Percentiles rank a stretch among this genome's conserved stretches.
Conservation (phyloP, 2,888 invertebrate genomes). For the Erpobdella octoculata region DNA sequence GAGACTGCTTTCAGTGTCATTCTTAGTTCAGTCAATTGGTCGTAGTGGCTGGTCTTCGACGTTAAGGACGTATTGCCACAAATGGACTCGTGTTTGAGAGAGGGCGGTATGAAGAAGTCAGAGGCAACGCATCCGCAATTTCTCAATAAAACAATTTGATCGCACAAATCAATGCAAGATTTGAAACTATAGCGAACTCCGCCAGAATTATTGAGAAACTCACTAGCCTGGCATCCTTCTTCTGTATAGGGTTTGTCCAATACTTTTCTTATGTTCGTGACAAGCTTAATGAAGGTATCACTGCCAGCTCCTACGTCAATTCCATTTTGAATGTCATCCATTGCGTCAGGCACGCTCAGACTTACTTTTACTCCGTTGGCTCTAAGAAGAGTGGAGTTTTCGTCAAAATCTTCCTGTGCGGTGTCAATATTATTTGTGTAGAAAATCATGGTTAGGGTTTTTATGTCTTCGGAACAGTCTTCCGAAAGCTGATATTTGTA, state of each 20-base stretch:
- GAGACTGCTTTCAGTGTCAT: not conserved
- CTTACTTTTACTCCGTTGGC: constrained; percentile 16
- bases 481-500: not conserved
- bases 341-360: not conserved
- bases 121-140: not conserved
- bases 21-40: not conserved
- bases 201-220: not conserved
- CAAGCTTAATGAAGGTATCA: not conserved
- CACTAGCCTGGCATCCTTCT: not conserved
- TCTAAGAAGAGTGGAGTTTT: not conserved
- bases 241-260: constrained; percentile 3
- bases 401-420: not conserved
- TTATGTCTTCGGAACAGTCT: not conserved
- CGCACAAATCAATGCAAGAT: not conserved
- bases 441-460: constrained; percentile 6
- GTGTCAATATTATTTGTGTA: constrained; percentile 5
- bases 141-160: not conserved
- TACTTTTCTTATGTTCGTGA: not conserved
- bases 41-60: not conserved
- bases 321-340: not conserved
- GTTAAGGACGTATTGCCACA: not conserved
- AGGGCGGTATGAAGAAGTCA: not conserved
- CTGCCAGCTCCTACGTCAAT: constrained; percentile 13
- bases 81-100: not conserved
- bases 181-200: not conserved